Conservation (phyloP, 2,888 invertebrate genomes). For the Crossocerus cetratus region DNA sequence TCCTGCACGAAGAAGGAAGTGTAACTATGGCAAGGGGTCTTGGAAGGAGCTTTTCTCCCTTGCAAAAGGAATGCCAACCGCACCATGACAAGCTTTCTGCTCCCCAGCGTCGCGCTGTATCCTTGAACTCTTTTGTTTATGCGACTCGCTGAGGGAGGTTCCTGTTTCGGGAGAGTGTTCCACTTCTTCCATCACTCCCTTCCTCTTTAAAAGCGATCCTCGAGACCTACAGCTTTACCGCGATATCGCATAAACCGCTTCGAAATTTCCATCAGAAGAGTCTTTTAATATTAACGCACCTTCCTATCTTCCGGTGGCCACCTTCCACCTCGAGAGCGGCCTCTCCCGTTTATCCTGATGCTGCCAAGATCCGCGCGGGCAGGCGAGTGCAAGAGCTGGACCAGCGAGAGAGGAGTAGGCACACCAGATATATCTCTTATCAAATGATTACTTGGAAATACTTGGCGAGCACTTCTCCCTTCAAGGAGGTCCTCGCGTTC, state of each 20-base stretch:
- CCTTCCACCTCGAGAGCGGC: neutral
- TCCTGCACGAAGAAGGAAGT: too few species aligned
- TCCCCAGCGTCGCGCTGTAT: neutral
- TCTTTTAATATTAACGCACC: constrained; percentile 1
- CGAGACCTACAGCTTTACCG: neutral
- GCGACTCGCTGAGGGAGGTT: neutral
- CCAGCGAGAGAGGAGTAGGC: neutral
- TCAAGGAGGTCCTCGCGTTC: too few species aligned
- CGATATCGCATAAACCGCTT: neutral
- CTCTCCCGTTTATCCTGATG: neutral
- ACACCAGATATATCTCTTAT: neutral
- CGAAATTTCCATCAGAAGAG: neutral
- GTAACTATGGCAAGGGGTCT: too few species aligned
- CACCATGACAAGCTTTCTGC: neutral
- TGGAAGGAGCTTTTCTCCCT: too few species aligned
- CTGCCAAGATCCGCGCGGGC: neutral
- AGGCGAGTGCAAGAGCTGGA: neutral
- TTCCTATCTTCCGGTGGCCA: neutral
- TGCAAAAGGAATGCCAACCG: too few species aligned
- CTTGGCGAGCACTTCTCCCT: too few species aligned
- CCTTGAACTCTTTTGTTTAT: constrained; percentile 6
- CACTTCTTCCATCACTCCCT: too few species aligned
- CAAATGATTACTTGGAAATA: neutral
- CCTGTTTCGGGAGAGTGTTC: neutral
- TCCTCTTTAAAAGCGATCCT: neutral